Percentiles rank a stretch among this genome's conserved stretches.
Conservation (phyloP, 1,140 invertebrate species). For the Nylanderia fulva region DNA sequence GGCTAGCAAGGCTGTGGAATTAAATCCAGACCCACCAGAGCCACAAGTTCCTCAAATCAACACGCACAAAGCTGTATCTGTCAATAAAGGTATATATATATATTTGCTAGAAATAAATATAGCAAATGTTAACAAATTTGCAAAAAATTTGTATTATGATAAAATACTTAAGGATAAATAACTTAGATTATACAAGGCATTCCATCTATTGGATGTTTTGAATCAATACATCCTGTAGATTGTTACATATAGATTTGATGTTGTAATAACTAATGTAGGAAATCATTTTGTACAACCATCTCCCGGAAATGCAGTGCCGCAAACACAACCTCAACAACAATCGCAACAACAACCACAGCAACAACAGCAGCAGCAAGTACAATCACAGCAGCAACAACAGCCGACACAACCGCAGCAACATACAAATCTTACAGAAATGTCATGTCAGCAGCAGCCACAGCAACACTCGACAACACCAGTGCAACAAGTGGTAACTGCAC, state of each 20-base stretch:
- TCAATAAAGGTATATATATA: conserved; percentile 72
- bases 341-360: conserved; percentile 61
- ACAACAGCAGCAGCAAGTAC: conserved; percentile 71
- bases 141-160: not conserved
- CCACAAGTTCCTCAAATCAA: conserved; percentile 84
- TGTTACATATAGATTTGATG: not conserved
- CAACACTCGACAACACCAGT: conserved; percentile 80
- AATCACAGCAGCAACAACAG: conserved; percentile 78
- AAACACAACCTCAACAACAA: conserved; percentile 72
- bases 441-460: conserved; percentile 76
- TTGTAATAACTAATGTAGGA: conserved; percentile 73
- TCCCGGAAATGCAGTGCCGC: conserved; percentile 71
- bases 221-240: not conserved
- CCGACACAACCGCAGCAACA: conserved; percentile 79
- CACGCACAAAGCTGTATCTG: conserved; percentile 80
- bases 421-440: conserved; percentile 72
- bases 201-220: not conserved
- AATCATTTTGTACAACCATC: conserved; percentile 81
- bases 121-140: not conserved
- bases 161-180: too few relatives aligned
- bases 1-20: conserved; percentile 94
- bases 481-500: conserved; percentile 83
- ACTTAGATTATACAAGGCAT: not conserved
- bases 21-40: conserved; percentile 88
- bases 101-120: not conserved